Percentiles rank a stretch among this genome's conserved stretches.
These are phyloP conservation scores for Acleris literana DNA, from an alignment of 2,888 invertebrate species.

Conservation along the genomic window DNA sequence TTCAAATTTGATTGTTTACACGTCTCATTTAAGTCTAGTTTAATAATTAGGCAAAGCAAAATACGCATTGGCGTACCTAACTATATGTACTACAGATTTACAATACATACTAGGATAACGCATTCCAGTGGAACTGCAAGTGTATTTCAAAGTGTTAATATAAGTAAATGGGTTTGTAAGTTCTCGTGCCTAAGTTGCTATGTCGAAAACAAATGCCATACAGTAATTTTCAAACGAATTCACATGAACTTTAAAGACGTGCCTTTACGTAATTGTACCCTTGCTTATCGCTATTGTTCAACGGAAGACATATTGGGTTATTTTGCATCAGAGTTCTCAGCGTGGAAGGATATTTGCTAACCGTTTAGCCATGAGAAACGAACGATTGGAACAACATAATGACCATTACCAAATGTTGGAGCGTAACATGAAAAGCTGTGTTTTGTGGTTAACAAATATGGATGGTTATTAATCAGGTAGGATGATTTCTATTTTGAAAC, in stretches of 20 bases:
- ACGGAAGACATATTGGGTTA: constrained; percentile 36
- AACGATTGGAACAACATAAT: constrained; percentile 34
- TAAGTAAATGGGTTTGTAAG: neutral
- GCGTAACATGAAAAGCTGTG: constrained; percentile 24
- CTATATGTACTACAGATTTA: too few species aligned
- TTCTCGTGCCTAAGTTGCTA: constrained; percentile 11
- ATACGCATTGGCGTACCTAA: too few species aligned
- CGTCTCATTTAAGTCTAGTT: too few species aligned
- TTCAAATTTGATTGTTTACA: too few species aligned
- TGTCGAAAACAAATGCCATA: constrained; percentile 28
- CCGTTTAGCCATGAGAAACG: constrained; percentile 35
- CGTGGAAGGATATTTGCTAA: constrained; percentile 35
- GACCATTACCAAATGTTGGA: constrained; percentile 27
- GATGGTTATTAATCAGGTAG: constrained; percentile 24
- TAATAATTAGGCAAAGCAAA: too few species aligned
- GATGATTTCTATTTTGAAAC: constrained; percentile 10
- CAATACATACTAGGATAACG: too few species aligned
- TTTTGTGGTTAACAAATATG: constrained; percentile 25
- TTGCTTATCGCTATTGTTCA: constrained; percentile 35
- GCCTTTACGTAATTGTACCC: constrained; percentile 36
- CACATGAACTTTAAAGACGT: constrained; percentile 37
- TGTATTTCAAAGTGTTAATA: constrained; percentile 1
- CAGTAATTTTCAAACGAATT: constrained; percentile 35
- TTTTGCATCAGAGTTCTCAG: constrained; percentile 34
- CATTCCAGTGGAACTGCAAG: too few species aligned